Evolutionary conservation across 1,140 invertebrate genomes (phyloP).

Genomic region (Harpegnathos saltator): DNA sequence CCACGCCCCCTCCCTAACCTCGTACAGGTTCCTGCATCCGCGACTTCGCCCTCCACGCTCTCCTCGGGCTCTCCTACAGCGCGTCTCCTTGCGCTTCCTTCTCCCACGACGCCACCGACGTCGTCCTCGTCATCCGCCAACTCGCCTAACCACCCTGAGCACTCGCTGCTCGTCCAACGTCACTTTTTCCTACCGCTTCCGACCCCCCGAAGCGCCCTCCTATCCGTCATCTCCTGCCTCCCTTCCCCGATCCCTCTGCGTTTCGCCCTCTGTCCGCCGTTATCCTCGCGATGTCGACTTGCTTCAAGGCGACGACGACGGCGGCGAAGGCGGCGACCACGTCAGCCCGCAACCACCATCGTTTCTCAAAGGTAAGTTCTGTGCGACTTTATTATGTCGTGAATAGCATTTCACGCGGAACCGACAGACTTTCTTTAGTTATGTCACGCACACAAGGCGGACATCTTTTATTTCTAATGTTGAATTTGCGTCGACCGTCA

Average conservation of each 20-base stretch:
- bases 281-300: constrained; percentile 50
- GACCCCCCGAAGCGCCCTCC: not conserved
- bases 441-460: not conserved
- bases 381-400: constrained; percentile 29
- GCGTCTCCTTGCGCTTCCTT: constrained; percentile 18
- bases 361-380: constrained; percentile 68
- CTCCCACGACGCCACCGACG: constrained; percentile 32
- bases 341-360: constrained; percentile 39
- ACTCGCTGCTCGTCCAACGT: constrained; percentile 14
- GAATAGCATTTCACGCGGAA: not conserved
- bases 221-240: constrained; percentile 12
- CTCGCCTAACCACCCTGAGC: constrained; percentile 43
- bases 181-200: not conserved
- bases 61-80: constrained; percentile 60
- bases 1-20: constrained; percentile 70
- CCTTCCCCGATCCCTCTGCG: not conserved
- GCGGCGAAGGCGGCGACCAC: not conserved
- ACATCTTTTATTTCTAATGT: not conserved
- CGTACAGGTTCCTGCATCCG: constrained; percentile 72
- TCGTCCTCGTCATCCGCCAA: constrained; percentile 53
- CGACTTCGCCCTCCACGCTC: constrained; percentile 65
- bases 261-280: constrained; percentile 24
- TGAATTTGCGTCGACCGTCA: no score
- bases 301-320: constrained; percentile 50
- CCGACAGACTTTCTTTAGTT: not conserved